phyloP scores from a whole-genome alignment of 1,140 invertebrate genomes.

The Diuraphis noxia region DNA sequence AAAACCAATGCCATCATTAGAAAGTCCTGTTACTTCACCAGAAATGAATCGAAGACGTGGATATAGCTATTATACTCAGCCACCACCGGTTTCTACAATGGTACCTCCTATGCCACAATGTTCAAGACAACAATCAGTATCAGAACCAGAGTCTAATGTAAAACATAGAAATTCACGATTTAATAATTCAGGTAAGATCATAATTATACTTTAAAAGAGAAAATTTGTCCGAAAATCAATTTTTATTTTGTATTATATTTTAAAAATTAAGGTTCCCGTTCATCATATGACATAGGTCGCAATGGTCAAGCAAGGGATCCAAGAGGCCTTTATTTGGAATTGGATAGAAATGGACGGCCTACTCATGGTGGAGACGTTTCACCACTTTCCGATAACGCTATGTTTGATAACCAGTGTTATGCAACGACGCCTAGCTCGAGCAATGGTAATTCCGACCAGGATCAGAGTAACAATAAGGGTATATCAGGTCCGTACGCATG shows the following conservation, averaged over 20 bases:
- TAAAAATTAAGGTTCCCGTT: conserved; percentile 61
- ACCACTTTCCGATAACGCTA: conserved; percentile 86
- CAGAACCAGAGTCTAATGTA: conserved; percentile 63
- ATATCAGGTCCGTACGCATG: conserved; percentile 52
- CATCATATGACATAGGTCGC: conserved; percentile 68
- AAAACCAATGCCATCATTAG: conserved; percentile 85
- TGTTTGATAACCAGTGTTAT: conserved; percentile 93
- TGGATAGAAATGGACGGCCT: conserved; percentile 70
- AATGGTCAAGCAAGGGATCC: conserved; percentile 54
- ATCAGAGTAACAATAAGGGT: conserved; percentile 64
- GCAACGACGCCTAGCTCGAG: conserved; percentile 89
- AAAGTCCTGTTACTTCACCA: conserved; percentile 84
- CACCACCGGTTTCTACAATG: conserved; percentile 58
- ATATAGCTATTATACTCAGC: conserved; percentile 65
- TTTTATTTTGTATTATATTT: background rate
- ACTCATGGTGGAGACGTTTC: conserved; percentile 70
- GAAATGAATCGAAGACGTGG: conserved; percentile 79
- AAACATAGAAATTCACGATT: conserved; percentile 59
- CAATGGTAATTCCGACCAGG: conserved; percentile 85
- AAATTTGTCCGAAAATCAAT: background rate
- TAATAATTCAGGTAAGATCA: background rate
- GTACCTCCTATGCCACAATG: conserved; percentile 59
- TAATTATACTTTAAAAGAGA: background rate
- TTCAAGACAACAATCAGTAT: conserved; percentile 57
- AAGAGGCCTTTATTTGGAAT: conserved; percentile 76